Evolutionary conservation across 2,113 vertebrate genomes (phyloP).

Genomic region (Chroicocephalus ridibundus): DNA sequence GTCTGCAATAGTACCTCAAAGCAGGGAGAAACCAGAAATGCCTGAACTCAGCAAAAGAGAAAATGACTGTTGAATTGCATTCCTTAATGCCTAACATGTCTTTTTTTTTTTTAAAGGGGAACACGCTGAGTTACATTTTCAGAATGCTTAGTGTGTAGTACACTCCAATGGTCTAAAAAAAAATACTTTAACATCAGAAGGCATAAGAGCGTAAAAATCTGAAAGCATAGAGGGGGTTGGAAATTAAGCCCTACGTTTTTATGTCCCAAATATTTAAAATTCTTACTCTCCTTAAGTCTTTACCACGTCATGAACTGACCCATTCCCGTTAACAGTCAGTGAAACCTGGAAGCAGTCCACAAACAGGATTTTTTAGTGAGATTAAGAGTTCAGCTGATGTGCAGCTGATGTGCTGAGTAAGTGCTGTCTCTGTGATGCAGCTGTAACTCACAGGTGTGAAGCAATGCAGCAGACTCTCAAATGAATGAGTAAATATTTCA

Average conservation of each 20-base stretch:
- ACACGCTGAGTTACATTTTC: background rate
- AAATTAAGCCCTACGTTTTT: background rate
- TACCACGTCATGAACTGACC: background rate
- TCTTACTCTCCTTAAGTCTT: background rate
- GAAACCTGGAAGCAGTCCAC: background rate
- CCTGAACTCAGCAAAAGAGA: background rate
- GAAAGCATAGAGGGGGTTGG: background rate
- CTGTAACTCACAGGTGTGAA: background rate
- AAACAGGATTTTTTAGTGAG: background rate
- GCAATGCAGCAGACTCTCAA: constrained; percentile 5
- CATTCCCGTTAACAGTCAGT: background rate
- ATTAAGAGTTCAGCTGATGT: background rate
- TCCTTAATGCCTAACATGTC: background rate
- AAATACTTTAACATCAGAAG: background rate
- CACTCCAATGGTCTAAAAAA: background rate
- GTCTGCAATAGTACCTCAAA: background rate
- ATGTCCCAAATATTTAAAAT: background rate
- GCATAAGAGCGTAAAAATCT: background rate
- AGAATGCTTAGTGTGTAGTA: background rate
- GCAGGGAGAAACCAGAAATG: background rate
- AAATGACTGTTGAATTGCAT: background rate
- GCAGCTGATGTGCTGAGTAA: background rate
- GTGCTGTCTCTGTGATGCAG: background rate
- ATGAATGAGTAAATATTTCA: background rate
- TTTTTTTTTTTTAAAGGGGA: background rate